Conservation (phyloP, 2,113 vertebrate genomes). For the Etheostoma spectabile region DNA sequence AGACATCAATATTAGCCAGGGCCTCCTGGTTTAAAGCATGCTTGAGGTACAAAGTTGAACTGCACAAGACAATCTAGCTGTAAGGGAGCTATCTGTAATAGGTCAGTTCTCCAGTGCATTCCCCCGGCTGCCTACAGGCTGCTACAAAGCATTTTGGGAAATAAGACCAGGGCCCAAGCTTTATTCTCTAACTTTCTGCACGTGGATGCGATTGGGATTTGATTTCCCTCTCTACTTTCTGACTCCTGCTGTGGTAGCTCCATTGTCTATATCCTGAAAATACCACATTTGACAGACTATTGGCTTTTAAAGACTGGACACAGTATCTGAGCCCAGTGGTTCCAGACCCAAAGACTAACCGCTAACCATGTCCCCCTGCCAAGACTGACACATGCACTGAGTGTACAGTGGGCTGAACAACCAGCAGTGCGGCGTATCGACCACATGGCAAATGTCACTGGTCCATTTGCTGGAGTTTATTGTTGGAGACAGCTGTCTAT, state of each 20-base stretch:
- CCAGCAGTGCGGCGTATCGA: conserved; percentile 64
- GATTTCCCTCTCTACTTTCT: not conserved
- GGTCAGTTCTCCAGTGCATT: conserved; percentile 39
- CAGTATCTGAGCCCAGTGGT: conserved; percentile 37
- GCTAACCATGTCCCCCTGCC: conserved; percentile 34
- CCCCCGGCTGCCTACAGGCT: conserved; percentile 53
- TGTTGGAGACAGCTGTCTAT: conserved; percentile 69
- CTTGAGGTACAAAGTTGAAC: conserved; percentile 54
- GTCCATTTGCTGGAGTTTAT: conserved; percentile 63
- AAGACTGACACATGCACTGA: conserved; percentile 47
- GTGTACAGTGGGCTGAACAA: conserved; percentile 48
- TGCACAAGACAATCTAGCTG: conserved; percentile 31
- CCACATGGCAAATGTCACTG: conserved; percentile 71
- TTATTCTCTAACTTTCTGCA: conserved; percentile 34
- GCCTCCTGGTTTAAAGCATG: conserved; percentile 56
- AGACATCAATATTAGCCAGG: conserved; percentile 60
- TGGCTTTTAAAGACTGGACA: conserved; percentile 15
- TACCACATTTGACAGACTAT: conserved; percentile 16
- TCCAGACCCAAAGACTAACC: conserved; percentile 36
- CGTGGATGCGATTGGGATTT: conserved; percentile 4
- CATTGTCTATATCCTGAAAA: conserved; percentile 12
- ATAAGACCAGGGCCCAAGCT: conserved; percentile 37
- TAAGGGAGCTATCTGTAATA: conserved; percentile 59
- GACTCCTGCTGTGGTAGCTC: not conserved
- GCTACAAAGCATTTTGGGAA: conserved; percentile 56